Evolutionary conservation across 2,797 vertebrate species (phyloP).

Genomic region (Microchirus variegatus): DNA sequence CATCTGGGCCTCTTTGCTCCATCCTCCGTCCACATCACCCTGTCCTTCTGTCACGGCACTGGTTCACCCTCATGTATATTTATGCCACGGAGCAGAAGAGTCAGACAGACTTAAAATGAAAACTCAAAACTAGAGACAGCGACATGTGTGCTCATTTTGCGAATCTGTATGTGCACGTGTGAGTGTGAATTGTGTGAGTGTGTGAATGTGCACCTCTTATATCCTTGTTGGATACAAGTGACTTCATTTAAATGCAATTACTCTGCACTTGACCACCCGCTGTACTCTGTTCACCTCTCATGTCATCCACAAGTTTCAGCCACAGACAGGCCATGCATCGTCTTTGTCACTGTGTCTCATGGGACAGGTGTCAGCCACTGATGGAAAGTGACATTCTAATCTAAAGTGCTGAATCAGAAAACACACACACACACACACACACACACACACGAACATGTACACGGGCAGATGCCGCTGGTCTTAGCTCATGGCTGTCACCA

Average conservation of each 20-base stretch:
- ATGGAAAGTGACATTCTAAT: constrained; percentile 80
- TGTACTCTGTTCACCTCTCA: constrained; percentile 46
- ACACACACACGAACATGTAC: constrained; percentile 23
- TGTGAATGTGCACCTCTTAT: constrained; percentile 47
- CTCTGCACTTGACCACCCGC: constrained; percentile 56
- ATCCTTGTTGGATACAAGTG: constrained; percentile 56
- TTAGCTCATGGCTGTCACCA: constrained; percentile 36
- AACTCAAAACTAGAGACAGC: constrained; percentile 66
- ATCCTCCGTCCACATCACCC: constrained; percentile 45
- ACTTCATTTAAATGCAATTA: constrained; percentile 66
- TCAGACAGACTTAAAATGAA: constrained; percentile 73
- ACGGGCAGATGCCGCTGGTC: constrained; percentile 31
- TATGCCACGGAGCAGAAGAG: constrained; percentile 75
- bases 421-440: constrained; percentile 29
- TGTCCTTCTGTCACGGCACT: constrained; percentile 67
- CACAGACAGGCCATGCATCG: constrained; percentile 53
- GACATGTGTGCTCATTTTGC: constrained; percentile 54
- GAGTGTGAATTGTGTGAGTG: constrained; percentile 5
- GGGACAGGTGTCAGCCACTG: constrained; percentile 72
- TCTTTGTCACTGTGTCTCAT: constrained; percentile 49
- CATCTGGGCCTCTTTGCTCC: constrained; percentile 23
- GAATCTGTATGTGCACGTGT: constrained; percentile 13
- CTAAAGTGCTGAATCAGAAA: constrained; percentile 61
- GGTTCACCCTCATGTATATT: constrained; percentile 80
- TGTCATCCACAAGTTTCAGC: constrained; percentile 37